These are phyloP conservation scores for Lamprologus lemairii DNA, from an alignment of 2,113 vertebrate genomes.

Conservation along the genomic window DNA sequence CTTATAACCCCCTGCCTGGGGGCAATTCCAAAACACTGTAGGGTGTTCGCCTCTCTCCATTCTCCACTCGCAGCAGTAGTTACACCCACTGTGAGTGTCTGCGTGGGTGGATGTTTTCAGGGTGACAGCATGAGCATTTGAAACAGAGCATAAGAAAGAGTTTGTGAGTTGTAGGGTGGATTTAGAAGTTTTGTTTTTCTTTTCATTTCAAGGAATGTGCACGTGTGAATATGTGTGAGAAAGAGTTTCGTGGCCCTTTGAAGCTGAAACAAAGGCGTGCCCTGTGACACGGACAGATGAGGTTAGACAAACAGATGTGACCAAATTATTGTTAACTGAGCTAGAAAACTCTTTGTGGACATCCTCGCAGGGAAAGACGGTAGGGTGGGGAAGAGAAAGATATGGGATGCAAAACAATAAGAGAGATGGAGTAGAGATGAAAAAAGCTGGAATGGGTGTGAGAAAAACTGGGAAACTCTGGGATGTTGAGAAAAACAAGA, in stretches of 20 bases:
- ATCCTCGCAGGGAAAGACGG: neutral
- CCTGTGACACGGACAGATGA: constrained; percentile 43
- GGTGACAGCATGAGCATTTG: neutral
- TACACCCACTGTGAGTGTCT: neutral
- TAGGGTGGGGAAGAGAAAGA: neutral
- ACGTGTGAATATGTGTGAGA: neutral
- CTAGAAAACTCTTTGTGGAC: neutral
- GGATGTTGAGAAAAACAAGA: neutral
- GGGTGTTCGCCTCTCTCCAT: neutral
- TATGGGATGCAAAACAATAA: neutral
- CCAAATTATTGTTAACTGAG: constrained; percentile 9
- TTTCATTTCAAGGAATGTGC: neutral
- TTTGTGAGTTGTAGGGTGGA: neutral
- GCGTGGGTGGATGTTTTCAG: constrained; percentile 1
- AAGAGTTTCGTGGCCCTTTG: constrained; percentile 14
- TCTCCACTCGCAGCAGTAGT: neutral
- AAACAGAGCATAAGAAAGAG: neutral
- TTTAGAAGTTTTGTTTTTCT: neutral
- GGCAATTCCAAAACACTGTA: neutral
- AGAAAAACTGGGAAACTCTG: neutral
- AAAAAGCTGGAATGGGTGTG: neutral
- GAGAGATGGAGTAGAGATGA: neutral
- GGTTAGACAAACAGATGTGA: constrained; percentile 49
- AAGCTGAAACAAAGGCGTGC: constrained; percentile 38
- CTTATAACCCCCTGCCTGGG: neutral